Base-by-base conservation (phyloP, 1,140 invertebrate genomes). In the Reticulitermes speratus region DNA sequence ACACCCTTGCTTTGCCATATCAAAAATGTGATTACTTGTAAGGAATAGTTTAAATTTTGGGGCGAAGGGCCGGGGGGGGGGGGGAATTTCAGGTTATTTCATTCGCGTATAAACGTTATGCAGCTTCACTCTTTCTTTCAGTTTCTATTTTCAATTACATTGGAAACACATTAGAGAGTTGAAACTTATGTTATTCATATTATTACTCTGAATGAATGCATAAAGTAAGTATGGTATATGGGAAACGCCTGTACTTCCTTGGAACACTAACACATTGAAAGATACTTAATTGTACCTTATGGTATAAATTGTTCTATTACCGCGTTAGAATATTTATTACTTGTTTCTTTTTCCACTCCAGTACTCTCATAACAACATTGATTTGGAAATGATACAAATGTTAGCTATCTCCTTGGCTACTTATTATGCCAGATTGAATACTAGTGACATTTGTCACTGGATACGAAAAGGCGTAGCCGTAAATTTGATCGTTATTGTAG, bases 11-110 rank as follows among this genome's bases (percentile, higher is more conserved):
- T 75, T 75, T 75, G 65, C 65, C 65, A 75, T 75, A 75, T 75
- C 65, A 30, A 75, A 75, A 75, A 75, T 75, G 65, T 75, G 25
- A 75, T 75, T 75, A 75, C 7, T 75, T 75, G 65, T 75, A 75
- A 75, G n/a, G n/a, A 25, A 30, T 75, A 11, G n/a, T 30, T 75
- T 30, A 75, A 75, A 30, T n/a, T 11, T n/a, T 75, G 25, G 65
- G 65, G 65, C 65, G 65, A 16, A 75, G n/a, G 9, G 52, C 9
- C n/a, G 52, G 19, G n/a, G 25, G n/a, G 7, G 16, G 65, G n/a
- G 65, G n/a, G 8, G 65, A 30, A 0, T n/a, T 0, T n/a, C 6
- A 75, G n/a, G n/a, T 75, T 75, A 75, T 9, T 75, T 75, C n/a
- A 0, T 75, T 75, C 30, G 65, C 3, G 1, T 75, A 30, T 75